Conservation (phyloP, 2,888 invertebrate genomes). For the Anthophora plumipes region DNA sequence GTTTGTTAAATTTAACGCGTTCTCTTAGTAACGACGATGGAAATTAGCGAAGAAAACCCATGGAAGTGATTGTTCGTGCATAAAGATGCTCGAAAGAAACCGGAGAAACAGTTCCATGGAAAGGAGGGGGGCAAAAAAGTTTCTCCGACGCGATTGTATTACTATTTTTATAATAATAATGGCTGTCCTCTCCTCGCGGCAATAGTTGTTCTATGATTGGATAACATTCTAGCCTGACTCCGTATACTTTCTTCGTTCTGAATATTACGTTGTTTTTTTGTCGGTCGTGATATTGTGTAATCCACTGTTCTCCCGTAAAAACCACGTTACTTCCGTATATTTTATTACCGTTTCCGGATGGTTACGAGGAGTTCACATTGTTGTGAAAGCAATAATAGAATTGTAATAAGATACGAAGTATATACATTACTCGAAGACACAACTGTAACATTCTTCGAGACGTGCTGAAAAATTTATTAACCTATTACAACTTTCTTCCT, state of each 20-base stretch:
- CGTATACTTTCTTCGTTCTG: slow-evolving; percentile 45
- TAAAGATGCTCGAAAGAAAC: slow-evolving; percentile 10
- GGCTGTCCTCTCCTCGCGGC: slow-evolving; percentile 13
- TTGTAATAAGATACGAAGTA: not conserved
- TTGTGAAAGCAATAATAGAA: slow-evolving; percentile 13
- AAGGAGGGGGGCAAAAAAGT: slow-evolving; percentile 1
- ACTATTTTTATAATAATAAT: slow-evolving; percentile 54
- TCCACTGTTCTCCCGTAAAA: slow-evolving; percentile 13
- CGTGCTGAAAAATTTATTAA: not conserved
- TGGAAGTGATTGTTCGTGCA: slow-evolving; percentile 6
- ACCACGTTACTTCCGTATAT: slow-evolving; percentile 35
- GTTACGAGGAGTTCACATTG: slow-evolving; percentile 19
- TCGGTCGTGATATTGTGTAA: slow-evolving; percentile 5
- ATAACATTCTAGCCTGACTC: slow-evolving; percentile 25
- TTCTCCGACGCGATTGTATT: slow-evolving; percentile 32
- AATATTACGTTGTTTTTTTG: slow-evolving; percentile 19
- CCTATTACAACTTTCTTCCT: not conserved
- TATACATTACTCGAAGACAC: not conserved
- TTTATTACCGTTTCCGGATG: slow-evolving; percentile 34
- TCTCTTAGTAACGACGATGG: not conserved
- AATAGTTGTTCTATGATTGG: slow-evolving; percentile 40
- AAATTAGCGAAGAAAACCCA: slow-evolving; percentile 27
- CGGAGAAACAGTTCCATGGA: not conserved
- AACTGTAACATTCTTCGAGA: not conserved
- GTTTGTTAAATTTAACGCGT: not conserved